Evolutionary conservation across 2,113 vertebrate genomes (phyloP).

Genomic region (Petrocephalus microphthalmus): DNA sequence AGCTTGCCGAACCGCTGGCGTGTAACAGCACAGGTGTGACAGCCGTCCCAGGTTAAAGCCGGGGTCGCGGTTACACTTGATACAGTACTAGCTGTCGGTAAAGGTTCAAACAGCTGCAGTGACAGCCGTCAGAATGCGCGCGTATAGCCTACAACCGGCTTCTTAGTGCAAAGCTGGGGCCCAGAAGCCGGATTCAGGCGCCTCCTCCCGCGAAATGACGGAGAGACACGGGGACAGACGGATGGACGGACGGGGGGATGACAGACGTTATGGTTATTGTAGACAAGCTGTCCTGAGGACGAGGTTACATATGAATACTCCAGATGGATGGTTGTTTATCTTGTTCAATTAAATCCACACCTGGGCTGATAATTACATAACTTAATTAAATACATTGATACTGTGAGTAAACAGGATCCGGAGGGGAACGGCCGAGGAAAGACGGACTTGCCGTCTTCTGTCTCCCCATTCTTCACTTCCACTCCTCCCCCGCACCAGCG

Average conservation of each 20-base stretch:
- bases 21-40: not conserved
- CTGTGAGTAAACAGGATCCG: slow-evolving; percentile 28
- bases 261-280: slow-evolving; percentile 28
- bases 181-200: not conserved
- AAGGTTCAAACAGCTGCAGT: not conserved
- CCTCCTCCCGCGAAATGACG: not conserved
- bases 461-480: not conserved
- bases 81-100: not conserved
- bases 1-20: not conserved
- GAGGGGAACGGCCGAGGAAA: slow-evolving; percentile 11
- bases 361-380: slow-evolving; percentile 48
- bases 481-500: not conserved
- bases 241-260: slow-evolving; percentile 43
- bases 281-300: slow-evolving; percentile 30
- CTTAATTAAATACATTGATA: slow-evolving; percentile 38
- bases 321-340: slow-evolving; percentile 64
- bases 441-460: not conserved
- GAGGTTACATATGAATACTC: slow-evolving; percentile 30
- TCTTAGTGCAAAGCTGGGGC: not conserved
- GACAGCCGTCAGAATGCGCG: not conserved
- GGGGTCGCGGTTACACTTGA: not conserved
- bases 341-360: slow-evolving; percentile 63
- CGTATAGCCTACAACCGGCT: not conserved
- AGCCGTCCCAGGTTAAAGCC: not conserved
- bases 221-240: slow-evolving; percentile 39